Evolutionary conservation across 2,113 vertebrate species (phyloP), one percentile per base, ranked within the genome.

Genomic region (Mesoclemmys tuberculata): DNA sequence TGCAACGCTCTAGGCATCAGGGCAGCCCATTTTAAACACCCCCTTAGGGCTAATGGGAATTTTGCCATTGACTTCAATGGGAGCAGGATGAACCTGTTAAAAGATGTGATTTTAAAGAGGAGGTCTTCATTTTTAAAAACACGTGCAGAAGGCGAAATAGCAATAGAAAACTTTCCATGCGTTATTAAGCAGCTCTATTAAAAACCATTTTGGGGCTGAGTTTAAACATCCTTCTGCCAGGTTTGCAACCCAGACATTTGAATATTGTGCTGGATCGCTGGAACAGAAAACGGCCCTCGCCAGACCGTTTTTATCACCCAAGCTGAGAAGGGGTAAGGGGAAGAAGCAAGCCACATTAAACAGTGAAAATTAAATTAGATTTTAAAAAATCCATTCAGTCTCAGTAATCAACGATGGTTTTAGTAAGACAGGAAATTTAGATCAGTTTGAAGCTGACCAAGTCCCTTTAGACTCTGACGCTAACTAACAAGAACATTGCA

Each of bases 361-460:
- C 5, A 82, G 89, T 51, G 90, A 93, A 89, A 91, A 87, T 88
- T 80, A 68, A 56, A 84, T 82, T 68, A 6, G 24, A 12, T 86
- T 92, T 64, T n/a, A 84, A 68, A 35, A 90, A 88, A 84, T 87
- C 41, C 11, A 13, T 84, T 49, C n/a, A 77, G 19, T 44, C 44
- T 74, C 49, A 91, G 38, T 93, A 90, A 93, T 91, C 56, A 86
- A 44, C 92, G 93, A n/a, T 78, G 64, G 80, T 54, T 93, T 86
- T 71, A 95, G 64, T 78, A 6, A 90, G 85, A 93, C 95, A 88
- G 91, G 85, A 94, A 94, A 84, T 75, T 85, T 84, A 83, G 49
- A 51, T 93, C 16, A 10, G 35, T 94, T 94, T 85, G 56, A 64
- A 91, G 84, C 48, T 80, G 46, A 91, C 68, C 49, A 74, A 87